These are phyloP conservation scores for Chaetodon auriga DNA, from an alignment of 2,113 vertebrate genomes.

Conservation along the genomic window DNA sequence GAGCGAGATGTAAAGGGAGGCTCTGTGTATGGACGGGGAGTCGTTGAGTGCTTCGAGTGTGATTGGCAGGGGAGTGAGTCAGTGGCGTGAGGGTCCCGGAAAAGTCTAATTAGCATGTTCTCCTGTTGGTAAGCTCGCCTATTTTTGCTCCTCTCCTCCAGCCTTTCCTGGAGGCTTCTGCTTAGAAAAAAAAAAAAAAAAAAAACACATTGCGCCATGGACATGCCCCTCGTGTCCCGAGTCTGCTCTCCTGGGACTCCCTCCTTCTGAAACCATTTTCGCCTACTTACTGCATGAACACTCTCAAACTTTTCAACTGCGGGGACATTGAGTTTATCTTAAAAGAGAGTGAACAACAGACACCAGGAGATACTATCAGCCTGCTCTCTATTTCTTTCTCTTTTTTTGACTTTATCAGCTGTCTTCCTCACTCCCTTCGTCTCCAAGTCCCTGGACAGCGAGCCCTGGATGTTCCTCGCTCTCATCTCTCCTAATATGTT, in stretches of 20 bases:
- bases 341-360: slow-evolving; percentile 26
- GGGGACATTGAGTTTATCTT: slow-evolving; percentile 38
- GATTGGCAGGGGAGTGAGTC: slow-evolving; percentile 59
- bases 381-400: slow-evolving; percentile 21
- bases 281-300: background rate
- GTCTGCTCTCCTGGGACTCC: slow-evolving; percentile 37
- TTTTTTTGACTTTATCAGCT: slow-evolving; percentile 19
- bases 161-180: slow-evolving; percentile 45
- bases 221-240: slow-evolving; percentile 20
- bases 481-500: slow-evolving; percentile 10
- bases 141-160: slow-evolving; percentile 41
- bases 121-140: slow-evolving; percentile 29
- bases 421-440: background rate
- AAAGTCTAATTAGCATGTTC: slow-evolving; percentile 60
- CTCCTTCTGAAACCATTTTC: slow-evolving; percentile 24
- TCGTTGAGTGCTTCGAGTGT: background rate
- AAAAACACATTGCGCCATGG: slow-evolving; percentile 16
- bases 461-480: slow-evolving; percentile 21
- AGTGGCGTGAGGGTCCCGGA: slow-evolving; percentile 44
- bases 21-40: slow-evolving; percentile 20
- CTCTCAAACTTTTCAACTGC: slow-evolving; percentile 35
- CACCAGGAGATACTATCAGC: slow-evolving; percentile 23
- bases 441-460: slow-evolving; percentile 22
- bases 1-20: background rate
- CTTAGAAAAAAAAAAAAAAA: background rate